Evolutionary conservation across 2,888 invertebrate genomes (phyloP), one percentile per base, ranked within the genome.

Genomic region (Dolichomitus sp.): DNA sequence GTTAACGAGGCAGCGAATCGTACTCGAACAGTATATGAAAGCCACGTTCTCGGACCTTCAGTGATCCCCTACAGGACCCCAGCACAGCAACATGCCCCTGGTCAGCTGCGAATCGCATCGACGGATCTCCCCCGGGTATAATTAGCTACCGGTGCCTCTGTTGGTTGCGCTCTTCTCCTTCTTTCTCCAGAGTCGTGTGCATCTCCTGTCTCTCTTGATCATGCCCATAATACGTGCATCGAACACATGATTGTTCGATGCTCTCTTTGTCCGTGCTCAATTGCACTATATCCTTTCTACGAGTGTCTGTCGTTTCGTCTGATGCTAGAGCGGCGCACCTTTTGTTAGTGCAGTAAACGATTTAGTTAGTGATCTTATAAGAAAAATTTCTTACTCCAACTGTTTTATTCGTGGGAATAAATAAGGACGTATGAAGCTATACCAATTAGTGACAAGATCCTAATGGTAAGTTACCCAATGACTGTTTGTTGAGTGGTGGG

Each of bases 81-180:
- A 2, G 3, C 19, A 2, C 68, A 23, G 11, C 33, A 11, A 14
- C 66, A 23, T 66, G 48, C 57, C 19, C 27, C 70, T 40, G 83
- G 83, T 80, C 83, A 83, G 83, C 80, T 80, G 83, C 63, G 48
- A 76, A 83, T 80, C 80, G 83, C 48, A 61, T 54, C 40, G 68
- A 45, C 61, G 66, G 76, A 83, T 83, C 83, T 83, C 83, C 72
- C 83, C 37, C 27, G 80, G 65, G 80, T 57, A 83, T 83, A 83
- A 80, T 76, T 80, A 83, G 80, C 72, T 72, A 80, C 76, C 78
- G 78, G 69, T 73, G 68, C 45, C 76, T 48, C 61, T n/a, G 37
- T 19, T 40, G 37, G 37, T 37, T 9, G 37, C 7, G 9, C 37
- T 2, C 37, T 19, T 63, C 59, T 61, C 37, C 14, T 19, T 66